Conservation (phyloP, 2,888 invertebrate genomes). For the Epiblema foenella region DNA sequence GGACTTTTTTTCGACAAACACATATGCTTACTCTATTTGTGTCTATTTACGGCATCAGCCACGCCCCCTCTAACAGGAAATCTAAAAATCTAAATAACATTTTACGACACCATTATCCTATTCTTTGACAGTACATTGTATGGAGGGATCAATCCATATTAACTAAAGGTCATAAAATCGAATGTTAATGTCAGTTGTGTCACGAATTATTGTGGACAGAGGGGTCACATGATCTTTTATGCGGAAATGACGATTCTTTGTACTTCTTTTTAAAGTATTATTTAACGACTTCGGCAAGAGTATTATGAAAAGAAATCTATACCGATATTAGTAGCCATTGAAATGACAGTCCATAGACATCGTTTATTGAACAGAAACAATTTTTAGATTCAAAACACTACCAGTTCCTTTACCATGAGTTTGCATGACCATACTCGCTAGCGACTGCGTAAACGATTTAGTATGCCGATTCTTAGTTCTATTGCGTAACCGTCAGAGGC, state of each 20-base stretch:
- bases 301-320: too few relatives aligned
- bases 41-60: slow-evolving; percentile 2
- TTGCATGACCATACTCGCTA: too few relatives aligned
- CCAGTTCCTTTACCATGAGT: too few relatives aligned
- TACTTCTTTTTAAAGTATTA: neutral
- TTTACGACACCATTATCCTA: slow-evolving; percentile 34
- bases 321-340: too few relatives aligned
- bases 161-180: slow-evolving; percentile 19
- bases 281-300: neutral
- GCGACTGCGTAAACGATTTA: too few relatives aligned
- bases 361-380: too few relatives aligned
- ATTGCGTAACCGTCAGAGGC: too few relatives aligned
- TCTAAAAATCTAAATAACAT: slow-evolving; percentile 29
- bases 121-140: slow-evolving; percentile 26
- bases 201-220: slow-evolving; percentile 2
- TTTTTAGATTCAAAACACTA: too few relatives aligned
- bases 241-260: neutral
- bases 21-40: slow-evolving; percentile 8
- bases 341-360: too few relatives aligned
- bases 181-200: slow-evolving; percentile 21
- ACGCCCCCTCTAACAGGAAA: slow-evolving; percentile 24
- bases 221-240: slow-evolving; percentile 6
- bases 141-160: slow-evolving; percentile 20
- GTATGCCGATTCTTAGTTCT: too few relatives aligned
- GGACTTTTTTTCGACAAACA: neutral